Conservation (phyloP, 2,888 invertebrate genomes). For the Heteromurus nitidus region DNA sequence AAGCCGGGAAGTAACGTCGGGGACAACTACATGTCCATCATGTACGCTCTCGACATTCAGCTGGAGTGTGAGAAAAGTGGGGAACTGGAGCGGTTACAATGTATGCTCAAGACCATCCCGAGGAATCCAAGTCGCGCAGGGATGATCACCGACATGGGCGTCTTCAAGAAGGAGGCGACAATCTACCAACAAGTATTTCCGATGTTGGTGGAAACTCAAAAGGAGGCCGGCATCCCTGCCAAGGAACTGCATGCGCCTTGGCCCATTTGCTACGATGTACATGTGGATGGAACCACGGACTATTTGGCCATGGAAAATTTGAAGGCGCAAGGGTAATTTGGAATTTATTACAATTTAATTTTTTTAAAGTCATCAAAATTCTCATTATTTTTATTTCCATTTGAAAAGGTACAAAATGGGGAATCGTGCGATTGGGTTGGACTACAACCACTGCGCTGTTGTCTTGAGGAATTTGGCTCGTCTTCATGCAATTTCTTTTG, state of each 20-base stretch:
- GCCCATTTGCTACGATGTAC: constrained; percentile 65
- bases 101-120: constrained; percentile 70
- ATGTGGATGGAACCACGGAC: constrained; percentile 58
- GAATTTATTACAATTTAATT: too few species aligned
- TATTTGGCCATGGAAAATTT: constrained; percentile 69
- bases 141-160: constrained; percentile 69
- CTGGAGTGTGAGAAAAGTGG: constrained; percentile 54
- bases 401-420: constrained; percentile 54
- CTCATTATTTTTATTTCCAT: too few species aligned
- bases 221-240: not conserved
- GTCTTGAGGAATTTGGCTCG: constrained; percentile 65
- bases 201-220: constrained; percentile 51
- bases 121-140: constrained; percentile 52
- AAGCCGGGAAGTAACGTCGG: constrained; percentile 66
- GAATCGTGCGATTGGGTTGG: constrained; percentile 68
- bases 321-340: constrained; percentile 60
- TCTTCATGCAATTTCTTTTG: constrained; percentile 71
- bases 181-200: constrained; percentile 63
- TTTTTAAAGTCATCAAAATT: too few species aligned
- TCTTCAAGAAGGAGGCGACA: constrained; percentile 65
- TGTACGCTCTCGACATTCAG: constrained; percentile 69
- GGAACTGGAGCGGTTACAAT: constrained; percentile 28
- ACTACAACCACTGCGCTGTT: constrained; percentile 58
- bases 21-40: constrained; percentile 73
- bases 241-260: constrained; percentile 38